Conservation (phyloP, 1,140 invertebrate genomes). For the Eubasilissa regina region DNA sequence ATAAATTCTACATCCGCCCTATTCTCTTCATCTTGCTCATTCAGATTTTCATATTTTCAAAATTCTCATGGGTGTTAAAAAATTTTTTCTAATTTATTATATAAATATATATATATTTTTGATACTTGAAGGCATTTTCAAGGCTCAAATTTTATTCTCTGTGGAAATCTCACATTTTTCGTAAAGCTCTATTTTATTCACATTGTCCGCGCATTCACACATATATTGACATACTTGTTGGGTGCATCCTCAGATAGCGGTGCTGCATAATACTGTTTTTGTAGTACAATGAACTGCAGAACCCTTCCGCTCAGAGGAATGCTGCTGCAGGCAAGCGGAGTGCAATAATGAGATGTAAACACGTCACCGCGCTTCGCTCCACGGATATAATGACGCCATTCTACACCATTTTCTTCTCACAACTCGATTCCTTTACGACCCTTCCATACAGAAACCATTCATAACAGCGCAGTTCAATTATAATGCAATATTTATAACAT, state of each 20-base stretch:
- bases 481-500: not conserved
- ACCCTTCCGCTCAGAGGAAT: constrained; percentile 21
- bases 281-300: not conserved
- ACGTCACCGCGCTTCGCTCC: constrained; percentile 39
- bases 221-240: not conserved
- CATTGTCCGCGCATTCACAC: not conserved
- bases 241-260: not conserved
- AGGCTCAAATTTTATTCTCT: no score
- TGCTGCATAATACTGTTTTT: constrained; percentile 7
- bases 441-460: not conserved
- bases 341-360: constrained; percentile 53
- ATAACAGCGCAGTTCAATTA: not conserved
- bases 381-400: constrained; percentile 48
- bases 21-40: no score
- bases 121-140: no score
- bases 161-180: no score
- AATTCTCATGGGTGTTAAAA: no score
- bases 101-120: no score
- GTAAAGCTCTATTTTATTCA: no score
- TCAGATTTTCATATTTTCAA: no score
- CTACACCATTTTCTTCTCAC: constrained; percentile 31
- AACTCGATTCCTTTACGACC: constrained; percentile 12
- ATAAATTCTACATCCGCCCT: no score
- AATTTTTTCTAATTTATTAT: no score
- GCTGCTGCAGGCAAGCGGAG: constrained; percentile 23